Base-by-base conservation (phyloP, 2,888 invertebrate genomes). In the Pycnomerus fuliginosus region DNA sequence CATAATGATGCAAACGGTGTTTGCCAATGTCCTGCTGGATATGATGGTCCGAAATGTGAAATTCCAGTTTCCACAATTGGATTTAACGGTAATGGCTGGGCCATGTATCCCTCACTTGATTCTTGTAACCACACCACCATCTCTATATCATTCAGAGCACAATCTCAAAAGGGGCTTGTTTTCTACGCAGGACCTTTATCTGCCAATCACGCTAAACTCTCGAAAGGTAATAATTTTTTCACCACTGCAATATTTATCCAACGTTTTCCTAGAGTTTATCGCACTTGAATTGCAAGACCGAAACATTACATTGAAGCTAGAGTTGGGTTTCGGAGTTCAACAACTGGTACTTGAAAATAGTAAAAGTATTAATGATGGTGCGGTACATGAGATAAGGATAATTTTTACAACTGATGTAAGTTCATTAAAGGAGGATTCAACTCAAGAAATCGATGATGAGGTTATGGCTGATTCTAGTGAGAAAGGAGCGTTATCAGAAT, bases 41-140 rank as follows among this genome's bases (percentile, higher is more conserved):
- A 81, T 36, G 82, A 84, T 3, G 98, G 98, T 0, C 90, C 94
- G 0, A 82, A 87, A 42, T 99, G 99, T 71, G 95, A 98, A 72
- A 81, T 88, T 48, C 84, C 90, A n/a, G n/a, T n/a, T n/a, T n/a
- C n/a, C 1, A 84, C 86, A 0, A 84, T 95, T 52, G 89, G 90
- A 12, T 97, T 97, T 75, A 80, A 80, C 49, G 90, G 93, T n/a
- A 82, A 85, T 57, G 93, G 95, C 5, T 97, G 89, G 82, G 95
- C 96, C 0, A 85, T 97, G 79, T 95, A 93, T 75, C 84, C 87
- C 0, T 81, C 93, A 0, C 83, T 94, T 17, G 85, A 90, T 17
- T 84, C 90, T 3, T 97, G 97, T 69, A 85, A 87, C 52, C 85
- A 87, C 41, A 87, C 91, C 0, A 83, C 82, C 55, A 83, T 95